Conservation (phyloP, 2,888 invertebrate species). For the Stegophylla sp. region DNA sequence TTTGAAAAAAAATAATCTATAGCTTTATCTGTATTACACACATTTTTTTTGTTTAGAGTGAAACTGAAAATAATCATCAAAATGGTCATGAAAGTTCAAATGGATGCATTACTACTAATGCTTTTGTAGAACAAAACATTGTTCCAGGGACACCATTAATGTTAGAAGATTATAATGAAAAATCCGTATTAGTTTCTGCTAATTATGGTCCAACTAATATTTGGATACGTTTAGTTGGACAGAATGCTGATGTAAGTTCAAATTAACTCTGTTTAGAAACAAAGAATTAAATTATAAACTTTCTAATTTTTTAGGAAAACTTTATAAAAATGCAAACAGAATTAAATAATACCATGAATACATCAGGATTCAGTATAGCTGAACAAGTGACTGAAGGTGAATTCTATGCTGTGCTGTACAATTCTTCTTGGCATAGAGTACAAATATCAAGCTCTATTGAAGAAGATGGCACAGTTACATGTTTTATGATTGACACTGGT, state of each 20-base stretch:
- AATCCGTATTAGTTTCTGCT: constrained; percentile 48
- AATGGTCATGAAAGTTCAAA: neutral
- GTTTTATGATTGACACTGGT: constrained; percentile 43
- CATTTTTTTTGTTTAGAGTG: constrained; percentile 26
- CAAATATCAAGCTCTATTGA: neutral
- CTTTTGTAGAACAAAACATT: neutral
- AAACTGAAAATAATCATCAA: constrained; percentile 12
- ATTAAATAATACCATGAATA: constrained; percentile 46
- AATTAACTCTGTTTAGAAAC: neutral
- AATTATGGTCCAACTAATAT: constrained; percentile 36
- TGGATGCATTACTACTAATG: neutral
- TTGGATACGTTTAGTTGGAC: constrained; percentile 44
- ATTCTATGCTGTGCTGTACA: constrained; percentile 46
- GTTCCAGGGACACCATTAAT: constrained; percentile 29
- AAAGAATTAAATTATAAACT: neutral
- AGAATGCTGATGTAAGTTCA: constrained; percentile 39
- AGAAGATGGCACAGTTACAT: constrained; percentile 27
- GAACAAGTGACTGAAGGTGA: constrained; percentile 37
- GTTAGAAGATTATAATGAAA: constrained; percentile 29
- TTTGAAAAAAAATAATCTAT: neutral
- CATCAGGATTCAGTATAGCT: constrained; percentile 15
- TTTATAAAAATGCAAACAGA: constrained; percentile 51
- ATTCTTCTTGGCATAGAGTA: constrained; percentile 49
- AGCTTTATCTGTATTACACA: neutral
- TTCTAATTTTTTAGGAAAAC: constrained; percentile 33